A percentile compares a stretch with the other conserved stretches of the same genome.
These are phyloP conservation scores for Mesochorus sp. DNA, from an alignment of 2,888 invertebrate species.

Conservation along the genomic window DNA sequence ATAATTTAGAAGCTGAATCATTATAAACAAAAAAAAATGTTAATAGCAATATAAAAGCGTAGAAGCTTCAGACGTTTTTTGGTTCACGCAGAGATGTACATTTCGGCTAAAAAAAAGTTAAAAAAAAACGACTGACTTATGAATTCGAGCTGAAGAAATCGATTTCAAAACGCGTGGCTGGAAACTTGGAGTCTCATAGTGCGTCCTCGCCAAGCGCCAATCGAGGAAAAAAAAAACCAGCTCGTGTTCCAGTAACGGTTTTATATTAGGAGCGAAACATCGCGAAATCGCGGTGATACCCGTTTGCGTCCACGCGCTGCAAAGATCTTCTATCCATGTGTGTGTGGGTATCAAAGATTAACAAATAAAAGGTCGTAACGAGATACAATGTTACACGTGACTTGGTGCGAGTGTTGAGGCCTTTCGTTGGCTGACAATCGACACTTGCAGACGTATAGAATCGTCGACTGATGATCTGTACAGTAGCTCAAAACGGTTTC, in stretches of 20 bases:
- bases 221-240: conserved; percentile 11
- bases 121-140: not conserved
- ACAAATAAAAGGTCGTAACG: not conserved
- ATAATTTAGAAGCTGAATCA: too few relatives aligned
- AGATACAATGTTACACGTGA: not conserved
- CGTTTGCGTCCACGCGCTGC: conserved; percentile 25
- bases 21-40: too few relatives aligned
- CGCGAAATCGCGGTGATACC: conserved; percentile 55
- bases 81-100: too few relatives aligned
- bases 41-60: too few relatives aligned
- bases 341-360: not conserved
- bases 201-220: conserved; percentile 10
- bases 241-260: conserved; percentile 16
- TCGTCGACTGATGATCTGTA: not conserved
- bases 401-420: not conserved
- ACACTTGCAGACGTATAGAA: not conserved
- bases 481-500: conserved; percentile 19
- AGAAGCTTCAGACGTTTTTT: too few relatives aligned
- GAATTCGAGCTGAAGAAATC: not conserved
- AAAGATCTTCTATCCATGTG: not conserved
- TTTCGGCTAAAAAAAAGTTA: too few relatives aligned
- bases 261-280: conserved; percentile 57
- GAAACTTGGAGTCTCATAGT: conserved; percentile 11
- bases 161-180: not conserved
- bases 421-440: not conserved